Evolutionary conservation across 2,888 invertebrate species (phyloP).

Genomic region (Epinotia brunnichana): DNA sequence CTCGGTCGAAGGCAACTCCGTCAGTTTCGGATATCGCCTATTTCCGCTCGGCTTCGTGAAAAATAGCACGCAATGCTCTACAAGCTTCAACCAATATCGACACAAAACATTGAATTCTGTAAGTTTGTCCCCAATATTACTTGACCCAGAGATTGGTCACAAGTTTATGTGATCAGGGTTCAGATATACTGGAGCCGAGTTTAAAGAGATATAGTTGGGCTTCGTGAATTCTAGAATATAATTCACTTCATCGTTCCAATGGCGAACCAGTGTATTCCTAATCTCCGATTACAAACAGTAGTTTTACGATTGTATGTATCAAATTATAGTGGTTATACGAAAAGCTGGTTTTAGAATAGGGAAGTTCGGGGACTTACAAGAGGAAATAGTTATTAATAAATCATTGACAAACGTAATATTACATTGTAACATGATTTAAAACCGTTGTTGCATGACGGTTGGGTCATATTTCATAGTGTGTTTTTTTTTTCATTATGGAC

Average conservation of each 20-base stretch:
- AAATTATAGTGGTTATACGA: background rate
- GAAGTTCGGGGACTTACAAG: background rate
- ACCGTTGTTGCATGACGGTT: background rate
- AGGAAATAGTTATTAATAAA: constrained; percentile 9
- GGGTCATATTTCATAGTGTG: constrained; percentile 3
- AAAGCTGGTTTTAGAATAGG: background rate
- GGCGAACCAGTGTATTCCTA: background rate
- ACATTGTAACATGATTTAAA: background rate
- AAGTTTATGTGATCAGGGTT: no score
- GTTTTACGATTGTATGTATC: background rate
- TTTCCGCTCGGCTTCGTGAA: constrained; percentile 26
- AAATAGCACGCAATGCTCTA: constrained; percentile 4
- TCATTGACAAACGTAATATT: constrained; percentile 11
- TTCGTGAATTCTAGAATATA: no score
- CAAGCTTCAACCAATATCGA: background rate
- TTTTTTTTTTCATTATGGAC: background rate
- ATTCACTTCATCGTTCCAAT: no score
- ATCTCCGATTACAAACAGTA: background rate
- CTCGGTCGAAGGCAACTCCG: constrained; percentile 20
- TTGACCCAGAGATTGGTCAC: no score
- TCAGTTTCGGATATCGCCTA: constrained; percentile 31
- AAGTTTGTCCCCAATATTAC: no score
- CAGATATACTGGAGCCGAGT: no score
- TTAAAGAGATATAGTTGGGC: no score
- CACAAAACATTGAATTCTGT: no score